Evolutionary conservation across 2,113 vertebrate genomes (phyloP).

Genomic region (Eira barbara): DNA sequence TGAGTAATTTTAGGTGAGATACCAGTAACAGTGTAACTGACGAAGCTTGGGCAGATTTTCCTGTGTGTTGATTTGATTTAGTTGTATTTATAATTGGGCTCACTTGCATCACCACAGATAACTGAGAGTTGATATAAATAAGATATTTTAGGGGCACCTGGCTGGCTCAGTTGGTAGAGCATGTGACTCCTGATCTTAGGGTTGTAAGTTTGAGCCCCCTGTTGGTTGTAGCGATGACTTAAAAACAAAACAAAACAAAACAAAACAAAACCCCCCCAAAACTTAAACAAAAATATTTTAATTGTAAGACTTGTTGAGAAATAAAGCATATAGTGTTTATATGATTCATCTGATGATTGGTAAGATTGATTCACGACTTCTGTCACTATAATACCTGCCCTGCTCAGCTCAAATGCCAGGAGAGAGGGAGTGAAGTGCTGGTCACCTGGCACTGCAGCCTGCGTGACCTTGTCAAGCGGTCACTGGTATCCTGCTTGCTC

Average conservation of each 20-base stretch:
- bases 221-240: not conserved
- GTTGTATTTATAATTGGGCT: not conserved
- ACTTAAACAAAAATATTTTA: not conserved
- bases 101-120: not conserved
- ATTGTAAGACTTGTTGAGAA: not conserved
- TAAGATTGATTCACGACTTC: not conserved
- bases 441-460: not conserved
- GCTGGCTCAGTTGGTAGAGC: not conserved
- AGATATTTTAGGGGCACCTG: not conserved
- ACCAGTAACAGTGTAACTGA: not conserved
- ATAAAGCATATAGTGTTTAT: not conserved
- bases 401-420: not conserved
- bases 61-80: not conserved
- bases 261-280: not conserved
- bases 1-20: not conserved
- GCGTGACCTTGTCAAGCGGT: not conserved
- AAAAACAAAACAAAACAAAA: not conserved
- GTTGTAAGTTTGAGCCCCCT: not conserved
- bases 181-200: not conserved
- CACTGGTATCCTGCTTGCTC: not conserved
- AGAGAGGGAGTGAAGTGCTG: not conserved
- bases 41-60: not conserved
- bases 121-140: not conserved
- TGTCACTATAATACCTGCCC: not conserved
- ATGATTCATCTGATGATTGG: not conserved